Evolutionary conservation across 2,797 vertebrate genomes (phyloP).

Genomic region (Rhincodon typus): DNA sequence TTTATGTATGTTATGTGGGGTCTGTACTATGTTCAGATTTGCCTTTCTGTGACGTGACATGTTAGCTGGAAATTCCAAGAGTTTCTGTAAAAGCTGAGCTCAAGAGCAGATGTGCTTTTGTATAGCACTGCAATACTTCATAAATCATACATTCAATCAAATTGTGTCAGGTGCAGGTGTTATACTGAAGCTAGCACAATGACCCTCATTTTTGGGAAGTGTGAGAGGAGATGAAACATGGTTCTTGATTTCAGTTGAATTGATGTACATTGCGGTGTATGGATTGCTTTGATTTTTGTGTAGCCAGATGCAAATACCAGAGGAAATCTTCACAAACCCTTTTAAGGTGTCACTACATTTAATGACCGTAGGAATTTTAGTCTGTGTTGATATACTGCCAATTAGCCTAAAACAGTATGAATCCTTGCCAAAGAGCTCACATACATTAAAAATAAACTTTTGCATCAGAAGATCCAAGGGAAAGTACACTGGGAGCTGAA

Average conservation of each 20-base stretch:
- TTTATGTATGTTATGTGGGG: background rate
- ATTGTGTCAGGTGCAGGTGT: slow-evolving; percentile 28
- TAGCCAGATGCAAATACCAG: background rate
- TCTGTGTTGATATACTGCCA: background rate
- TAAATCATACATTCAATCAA: slow-evolving; percentile 17
- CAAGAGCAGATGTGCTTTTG: slow-evolving; percentile 33
- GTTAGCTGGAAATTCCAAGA: slow-evolving; percentile 26
- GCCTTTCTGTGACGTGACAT: slow-evolving; percentile 25
- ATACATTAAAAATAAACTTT: background rate
- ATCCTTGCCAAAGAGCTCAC: background rate
- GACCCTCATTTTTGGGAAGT: slow-evolving; percentile 10
- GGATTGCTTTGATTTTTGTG: background rate
- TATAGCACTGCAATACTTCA: slow-evolving; percentile 19
- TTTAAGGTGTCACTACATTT: background rate
- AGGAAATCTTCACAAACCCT: slow-evolving; percentile 15
- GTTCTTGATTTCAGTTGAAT: background rate
- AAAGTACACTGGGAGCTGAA: background rate
- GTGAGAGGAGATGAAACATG: slow-evolving; percentile 29
- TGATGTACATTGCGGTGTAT: background rate
- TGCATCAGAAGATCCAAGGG: background rate
- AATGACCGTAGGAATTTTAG: background rate
- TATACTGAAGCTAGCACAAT: background rate
- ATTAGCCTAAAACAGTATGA: background rate
- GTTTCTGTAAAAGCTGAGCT: slow-evolving; percentile 27
- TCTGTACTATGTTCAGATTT: slow-evolving; percentile 5